Evolutionary conservation across 2,113 vertebrate genomes (phyloP), one percentile per base, ranked within the genome.

Genomic region (Gymnarchus niloticus): DNA sequence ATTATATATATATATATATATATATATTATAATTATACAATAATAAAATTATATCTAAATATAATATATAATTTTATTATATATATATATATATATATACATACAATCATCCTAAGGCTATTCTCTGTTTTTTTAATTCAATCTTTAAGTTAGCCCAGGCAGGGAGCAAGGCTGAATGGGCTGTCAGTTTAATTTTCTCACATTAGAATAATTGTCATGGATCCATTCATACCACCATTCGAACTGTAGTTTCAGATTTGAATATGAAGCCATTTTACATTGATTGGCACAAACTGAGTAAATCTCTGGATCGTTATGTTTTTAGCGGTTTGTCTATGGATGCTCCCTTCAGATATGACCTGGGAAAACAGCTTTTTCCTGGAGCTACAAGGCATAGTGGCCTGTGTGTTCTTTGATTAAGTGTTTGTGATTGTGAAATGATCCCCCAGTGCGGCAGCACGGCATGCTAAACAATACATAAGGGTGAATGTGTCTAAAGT

Each of bases 401-500:
- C 9, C 10, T 25, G 23, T 46, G 49, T n/a, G 5, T 81, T 81
- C 77, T n/a, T 78, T 78, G 80, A 33, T n/a, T 51, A 82, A 54
- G 80, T 56, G 28, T 82, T 14, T 8, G 56, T 37, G 51, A 82
- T 82, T 54, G 51, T 82, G 80, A 54, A 82, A 82, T 52, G 80
- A 54, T 52, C 51, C 44, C n/a, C 49, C 14, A 37, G 9, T 56
- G 51, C 7, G 6, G 80, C n/a, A 54, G 48, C 48, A 82, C 23
- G 25, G 80, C 48, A 82, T 82, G 80, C 14, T 82, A 82, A 82
- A 56, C 51, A 54, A 82, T 82, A 28, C 25, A 82, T 82, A 82
- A 81, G 80, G 80, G 80, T 82, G 51, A 82, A 82, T 82, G 9
- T 82, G 80, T 82, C 80, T 82, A 82, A 82, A 82, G 80, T 52